Percentiles rank a stretch among this genome's conserved stretches.
These are phyloP conservation scores for Arenaria interpres DNA, from an alignment of 2,113 vertebrate genomes.

Conservation along the genomic window DNA sequence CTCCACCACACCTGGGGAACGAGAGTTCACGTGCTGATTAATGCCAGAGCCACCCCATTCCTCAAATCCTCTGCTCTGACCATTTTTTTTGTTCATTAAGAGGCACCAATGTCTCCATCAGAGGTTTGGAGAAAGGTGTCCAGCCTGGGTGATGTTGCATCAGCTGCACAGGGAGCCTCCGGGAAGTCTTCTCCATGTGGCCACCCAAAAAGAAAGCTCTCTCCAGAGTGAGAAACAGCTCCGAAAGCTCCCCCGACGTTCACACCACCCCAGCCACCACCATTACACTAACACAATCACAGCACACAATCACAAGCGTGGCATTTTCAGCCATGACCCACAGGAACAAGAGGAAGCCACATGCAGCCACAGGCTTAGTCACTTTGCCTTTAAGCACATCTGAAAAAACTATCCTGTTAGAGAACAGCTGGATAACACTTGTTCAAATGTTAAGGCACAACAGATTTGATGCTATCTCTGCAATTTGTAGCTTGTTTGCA, in stretches of 20 bases:
- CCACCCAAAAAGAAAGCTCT: neutral
- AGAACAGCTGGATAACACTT: neutral
- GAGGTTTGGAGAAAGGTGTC: neutral
- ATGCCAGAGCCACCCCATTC: neutral
- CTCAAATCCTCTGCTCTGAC: neutral
- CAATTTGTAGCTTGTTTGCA: neutral
- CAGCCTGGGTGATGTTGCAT: neutral
- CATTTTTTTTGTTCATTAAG: rapidly evolving
- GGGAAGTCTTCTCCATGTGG: neutral
- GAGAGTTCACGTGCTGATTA: neutral
- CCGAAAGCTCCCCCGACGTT: rapidly evolving
- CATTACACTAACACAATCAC: rapidly evolving
- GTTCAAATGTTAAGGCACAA: neutral
- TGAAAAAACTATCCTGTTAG: neutral
- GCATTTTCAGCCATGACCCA: neutral
- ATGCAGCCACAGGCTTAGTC: neutral
- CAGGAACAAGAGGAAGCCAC: neutral
- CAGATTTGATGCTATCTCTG: neutral
- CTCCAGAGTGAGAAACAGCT: neutral
- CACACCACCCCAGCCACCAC: neutral
- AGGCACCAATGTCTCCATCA: neutral
- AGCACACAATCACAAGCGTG: rapidly evolving
- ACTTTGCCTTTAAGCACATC: neutral
- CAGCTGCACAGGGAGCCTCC: neutral
- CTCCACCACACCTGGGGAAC: constrained; percentile 90